Evolutionary conservation across 2,888 invertebrate genomes (phyloP).

Genomic region (Keiferia lycopersicella): DNA sequence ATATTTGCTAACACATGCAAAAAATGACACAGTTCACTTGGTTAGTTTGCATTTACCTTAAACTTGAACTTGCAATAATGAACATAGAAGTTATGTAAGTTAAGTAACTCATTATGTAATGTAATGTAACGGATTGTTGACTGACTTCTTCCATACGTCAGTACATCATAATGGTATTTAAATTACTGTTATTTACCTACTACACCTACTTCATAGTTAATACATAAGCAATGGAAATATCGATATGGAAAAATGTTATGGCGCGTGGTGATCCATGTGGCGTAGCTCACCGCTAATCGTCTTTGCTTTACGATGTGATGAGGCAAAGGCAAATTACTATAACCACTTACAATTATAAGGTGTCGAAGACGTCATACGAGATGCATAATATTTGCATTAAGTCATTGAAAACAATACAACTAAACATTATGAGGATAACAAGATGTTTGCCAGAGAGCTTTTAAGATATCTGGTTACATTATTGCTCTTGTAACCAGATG

Average conservation of each 20-base stretch:
- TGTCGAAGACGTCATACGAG: background rate
- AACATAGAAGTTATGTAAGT: conserved; percentile 12
- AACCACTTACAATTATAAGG: background rate
- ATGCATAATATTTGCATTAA: conserved; percentile 3
- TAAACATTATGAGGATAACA: background rate
- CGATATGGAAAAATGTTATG: conserved; percentile 7
- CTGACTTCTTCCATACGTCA: conserved; percentile 40
- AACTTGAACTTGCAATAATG: conserved; percentile 25
- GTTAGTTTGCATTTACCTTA: background rate
- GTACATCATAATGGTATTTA: conserved; percentile 44
- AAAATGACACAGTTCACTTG: too few species aligned
- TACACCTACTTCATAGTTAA: background rate
- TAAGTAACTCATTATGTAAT: conserved; percentile 14
- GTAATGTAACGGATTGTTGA: background rate
- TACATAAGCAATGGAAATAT: background rate
- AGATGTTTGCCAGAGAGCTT: background rate
- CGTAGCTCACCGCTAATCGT: background rate
- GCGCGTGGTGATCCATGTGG: background rate
- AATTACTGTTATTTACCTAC: conserved; percentile 15
- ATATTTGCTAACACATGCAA: too few species aligned
- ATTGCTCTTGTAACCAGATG: too few species aligned
- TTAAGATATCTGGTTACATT: too few species aligned
- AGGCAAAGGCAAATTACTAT: background rate
- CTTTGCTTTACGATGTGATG: background rate
- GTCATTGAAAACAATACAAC: background rate